Evolutionary conservation across 2,888 invertebrate genomes (phyloP), one percentile per base, ranked within the genome.

Genomic region (Drosophila anomelani): DNA sequence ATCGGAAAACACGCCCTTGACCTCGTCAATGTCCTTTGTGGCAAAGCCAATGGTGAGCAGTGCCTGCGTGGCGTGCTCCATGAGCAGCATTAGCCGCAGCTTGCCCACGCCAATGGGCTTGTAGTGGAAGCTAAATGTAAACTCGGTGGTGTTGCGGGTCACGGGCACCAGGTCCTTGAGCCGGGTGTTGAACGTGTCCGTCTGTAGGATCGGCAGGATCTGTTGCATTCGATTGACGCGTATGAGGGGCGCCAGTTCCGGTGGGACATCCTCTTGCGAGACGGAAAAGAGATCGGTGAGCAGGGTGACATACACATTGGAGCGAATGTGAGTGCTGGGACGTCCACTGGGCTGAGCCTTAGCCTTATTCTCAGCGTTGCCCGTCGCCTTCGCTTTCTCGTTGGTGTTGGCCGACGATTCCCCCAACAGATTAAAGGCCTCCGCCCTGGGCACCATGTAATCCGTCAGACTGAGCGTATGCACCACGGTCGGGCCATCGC

Each of bases 1-100:
- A 89, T 99, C 99, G 0, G 97, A 96, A 93, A 99, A 98, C 82
- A 99, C 96, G 57, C 97, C 97, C 92, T 99, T 99, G 0, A 98
- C 96, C 93, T 99, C 99, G 93, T 99, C 99, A 39, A 98, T 94
- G 93, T 99, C 99, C 91, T 98, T 98, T 70, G 96, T 96, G 41
- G 96, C 96, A 89, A 99, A 99, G 2, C 92, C 92, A 23, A 92
- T 81, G n/a, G 93, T 90, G 55, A 94, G 93, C 81, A 98, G 94
- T 57, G 95, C 95, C 20, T 94, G 93, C 80, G 97, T 94, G 0
- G 97, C 96, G 23, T 95, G 93, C 78, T 96, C 95, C 76, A 97
- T 95, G 89, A 97, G 97, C 46, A 96, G 92, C 78, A 96, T 94
- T 78, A 98, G 93, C 67, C 97, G 94, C 76, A 97, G 92, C 74